A percentile compares a stretch with the other conserved stretches of the same genome.
These are phyloP conservation scores for Platalea minor DNA, from an alignment of 2,797 vertebrate species.

Conservation along the genomic window DNA sequence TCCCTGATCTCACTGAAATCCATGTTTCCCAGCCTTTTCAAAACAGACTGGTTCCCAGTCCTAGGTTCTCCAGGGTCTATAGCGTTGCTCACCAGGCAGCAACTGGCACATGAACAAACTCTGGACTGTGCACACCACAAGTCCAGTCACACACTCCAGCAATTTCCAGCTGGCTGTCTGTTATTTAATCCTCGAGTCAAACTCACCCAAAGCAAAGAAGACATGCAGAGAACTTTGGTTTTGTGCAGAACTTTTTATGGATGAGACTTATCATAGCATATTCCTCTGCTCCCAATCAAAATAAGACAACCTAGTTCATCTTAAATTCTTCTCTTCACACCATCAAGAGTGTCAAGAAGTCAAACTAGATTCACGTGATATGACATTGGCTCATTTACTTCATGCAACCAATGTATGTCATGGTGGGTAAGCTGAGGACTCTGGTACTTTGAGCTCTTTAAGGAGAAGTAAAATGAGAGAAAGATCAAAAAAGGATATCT, in stretches of 20 bases:
- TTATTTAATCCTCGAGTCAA: background rate
- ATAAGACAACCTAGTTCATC: background rate
- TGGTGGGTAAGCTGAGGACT: background rate
- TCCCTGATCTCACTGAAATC: background rate
- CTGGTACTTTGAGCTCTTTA: background rate
- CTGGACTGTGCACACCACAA: background rate
- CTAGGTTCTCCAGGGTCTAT: background rate
- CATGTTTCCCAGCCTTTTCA: background rate
- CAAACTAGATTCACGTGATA: background rate
- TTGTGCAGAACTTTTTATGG: background rate
- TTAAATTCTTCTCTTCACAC: background rate
- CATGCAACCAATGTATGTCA: background rate
- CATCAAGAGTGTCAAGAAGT: background rate
- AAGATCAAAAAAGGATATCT: background rate
- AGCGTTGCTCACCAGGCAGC: background rate
- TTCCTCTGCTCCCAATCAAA: background rate
- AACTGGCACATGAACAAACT: background rate
- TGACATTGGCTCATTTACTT: background rate
- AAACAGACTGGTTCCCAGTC: background rate
- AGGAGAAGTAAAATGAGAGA: background rate
- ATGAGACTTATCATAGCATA: background rate
- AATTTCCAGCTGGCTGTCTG: background rate
- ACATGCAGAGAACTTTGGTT: background rate
- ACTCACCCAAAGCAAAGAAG: background rate
- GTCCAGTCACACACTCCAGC: background rate